phyloP scores from a whole-genome alignment of 1,140 invertebrate species.

The Zaprionus ornatus region DNA sequence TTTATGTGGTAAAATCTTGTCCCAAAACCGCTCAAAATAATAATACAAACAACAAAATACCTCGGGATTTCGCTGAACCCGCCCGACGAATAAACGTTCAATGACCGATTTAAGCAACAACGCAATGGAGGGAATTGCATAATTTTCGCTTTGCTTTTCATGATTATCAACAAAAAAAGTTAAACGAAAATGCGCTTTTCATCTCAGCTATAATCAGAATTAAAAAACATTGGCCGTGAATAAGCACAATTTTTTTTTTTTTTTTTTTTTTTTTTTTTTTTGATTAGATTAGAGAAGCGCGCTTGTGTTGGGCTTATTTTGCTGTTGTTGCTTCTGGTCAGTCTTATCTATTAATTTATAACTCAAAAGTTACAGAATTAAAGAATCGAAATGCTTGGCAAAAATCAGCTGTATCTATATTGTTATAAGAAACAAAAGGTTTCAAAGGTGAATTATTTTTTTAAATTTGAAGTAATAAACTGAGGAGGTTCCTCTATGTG shows the following conservation, averaged over 20 bases:
- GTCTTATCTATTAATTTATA: conserved; percentile 58
- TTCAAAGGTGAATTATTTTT: conserved; percentile 9
- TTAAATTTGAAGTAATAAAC: neutral
- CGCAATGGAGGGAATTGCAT: conserved; percentile 57
- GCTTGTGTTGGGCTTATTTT: conserved; percentile 12
- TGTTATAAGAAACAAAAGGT: conserved; percentile 28
- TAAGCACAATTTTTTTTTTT: conserved; percentile 57
- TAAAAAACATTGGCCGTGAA: conserved; percentile 76
- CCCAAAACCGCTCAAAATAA: conserved; percentile 15
- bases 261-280: conserved; percentile 16
- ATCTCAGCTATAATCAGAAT: conserved; percentile 31
- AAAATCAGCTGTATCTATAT: conserved; percentile 20
- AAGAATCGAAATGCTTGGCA: conserved; percentile 31
- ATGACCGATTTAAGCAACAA: conserved; percentile 61
- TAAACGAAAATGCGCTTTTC: conserved; percentile 63
- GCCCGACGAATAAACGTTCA: conserved; percentile 47
- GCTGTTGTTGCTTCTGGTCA: conserved; percentile 34
- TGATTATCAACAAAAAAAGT: conserved; percentile 30
- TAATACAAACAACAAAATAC: conserved; percentile 19
- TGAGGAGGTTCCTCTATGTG: too few species aligned
- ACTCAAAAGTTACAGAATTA: conserved; percentile 36
- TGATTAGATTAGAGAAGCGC: conserved; percentile 56
- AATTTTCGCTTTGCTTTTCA: conserved; percentile 46
- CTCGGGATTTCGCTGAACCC: conserved; percentile 27
- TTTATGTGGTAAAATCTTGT: conserved; percentile 33